Conservation (phyloP, 2,888 invertebrate species). For the Azorinus chamasolen region DNA sequence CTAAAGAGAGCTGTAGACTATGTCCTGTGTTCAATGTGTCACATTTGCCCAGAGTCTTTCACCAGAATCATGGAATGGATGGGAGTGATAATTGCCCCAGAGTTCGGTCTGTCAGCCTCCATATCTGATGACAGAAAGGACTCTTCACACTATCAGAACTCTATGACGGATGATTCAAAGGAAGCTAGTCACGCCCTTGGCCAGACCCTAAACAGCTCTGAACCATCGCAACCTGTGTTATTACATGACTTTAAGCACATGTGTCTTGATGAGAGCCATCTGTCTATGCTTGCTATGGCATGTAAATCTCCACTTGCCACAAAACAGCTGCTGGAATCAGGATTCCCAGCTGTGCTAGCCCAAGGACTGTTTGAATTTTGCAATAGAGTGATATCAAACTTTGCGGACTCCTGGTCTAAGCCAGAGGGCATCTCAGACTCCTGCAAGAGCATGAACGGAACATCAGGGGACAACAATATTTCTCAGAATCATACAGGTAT, state of each 20-base stretch:
- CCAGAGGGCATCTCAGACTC: conserved; percentile 74
- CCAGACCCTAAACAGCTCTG: conserved; percentile 35
- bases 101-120: conserved; percentile 88
- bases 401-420: conserved; percentile 71
- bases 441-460: conserved; percentile 71
- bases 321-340: conserved; percentile 92
- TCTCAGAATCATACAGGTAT: conserved; percentile 43
- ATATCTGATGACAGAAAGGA: conserved; percentile 89
- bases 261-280: conserved; percentile 87
- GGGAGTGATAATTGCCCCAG: conserved; percentile 86
- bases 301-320: conserved; percentile 93
- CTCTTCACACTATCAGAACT: conserved; percentile 77
- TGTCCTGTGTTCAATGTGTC: conserved; percentile 94
- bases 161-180: conserved; percentile 87
- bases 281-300: conserved; percentile 92
- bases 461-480: conserved; percentile 29
- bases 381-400: conserved; percentile 78
- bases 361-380: conserved; percentile 85
- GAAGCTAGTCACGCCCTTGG: conserved; percentile 79
- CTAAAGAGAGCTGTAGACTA: conserved; percentile 95
- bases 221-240: conserved; percentile 45
- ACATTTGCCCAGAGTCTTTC: conserved; percentile 93
- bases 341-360: conserved; percentile 88
- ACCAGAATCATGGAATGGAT: conserved; percentile 91
- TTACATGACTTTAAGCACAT: conserved; percentile 79